A percentile compares a stretch with the other conserved stretches of the same genome.
Conservation (phyloP, 2,113 vertebrate genomes). For the Chamaea fasciata region DNA sequence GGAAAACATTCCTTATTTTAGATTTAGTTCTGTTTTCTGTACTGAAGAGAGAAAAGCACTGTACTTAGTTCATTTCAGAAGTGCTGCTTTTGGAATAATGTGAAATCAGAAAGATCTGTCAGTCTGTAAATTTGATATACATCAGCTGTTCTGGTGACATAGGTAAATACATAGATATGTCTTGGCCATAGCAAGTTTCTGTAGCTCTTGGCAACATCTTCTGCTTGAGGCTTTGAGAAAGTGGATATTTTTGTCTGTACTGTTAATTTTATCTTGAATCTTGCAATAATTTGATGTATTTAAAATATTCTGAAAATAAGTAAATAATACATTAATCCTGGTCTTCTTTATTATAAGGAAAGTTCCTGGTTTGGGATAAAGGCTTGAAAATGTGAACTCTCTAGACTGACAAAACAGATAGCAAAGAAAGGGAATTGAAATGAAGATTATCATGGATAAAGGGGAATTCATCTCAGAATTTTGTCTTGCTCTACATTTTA, state of each 20-base stretch:
- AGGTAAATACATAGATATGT: neutral
- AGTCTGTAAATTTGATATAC: neutral
- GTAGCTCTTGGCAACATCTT: neutral
- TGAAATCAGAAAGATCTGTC: neutral
- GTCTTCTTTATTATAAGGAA: neutral
- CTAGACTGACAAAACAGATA: neutral
- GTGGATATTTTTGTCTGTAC: neutral
- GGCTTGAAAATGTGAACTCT: neutral
- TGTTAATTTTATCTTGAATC: neutral
- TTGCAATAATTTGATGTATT: neutral
- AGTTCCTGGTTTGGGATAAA: neutral
- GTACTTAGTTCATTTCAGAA: neutral
- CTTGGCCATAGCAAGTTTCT: neutral
- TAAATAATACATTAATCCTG: neutral
- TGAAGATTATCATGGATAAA: neutral
- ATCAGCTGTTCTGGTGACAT: neutral
- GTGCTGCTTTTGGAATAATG: neutral
- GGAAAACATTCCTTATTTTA: neutral
- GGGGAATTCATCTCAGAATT: neutral
- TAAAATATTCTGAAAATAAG: neutral
- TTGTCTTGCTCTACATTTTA: neutral
- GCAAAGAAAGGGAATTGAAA: neutral
- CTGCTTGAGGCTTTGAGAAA: neutral
- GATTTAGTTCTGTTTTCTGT: neutral
- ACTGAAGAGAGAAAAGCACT: neutral